Evolutionary conservation across 2,113 vertebrate species (phyloP).

Genomic region (Rissa tridactyla): DNA sequence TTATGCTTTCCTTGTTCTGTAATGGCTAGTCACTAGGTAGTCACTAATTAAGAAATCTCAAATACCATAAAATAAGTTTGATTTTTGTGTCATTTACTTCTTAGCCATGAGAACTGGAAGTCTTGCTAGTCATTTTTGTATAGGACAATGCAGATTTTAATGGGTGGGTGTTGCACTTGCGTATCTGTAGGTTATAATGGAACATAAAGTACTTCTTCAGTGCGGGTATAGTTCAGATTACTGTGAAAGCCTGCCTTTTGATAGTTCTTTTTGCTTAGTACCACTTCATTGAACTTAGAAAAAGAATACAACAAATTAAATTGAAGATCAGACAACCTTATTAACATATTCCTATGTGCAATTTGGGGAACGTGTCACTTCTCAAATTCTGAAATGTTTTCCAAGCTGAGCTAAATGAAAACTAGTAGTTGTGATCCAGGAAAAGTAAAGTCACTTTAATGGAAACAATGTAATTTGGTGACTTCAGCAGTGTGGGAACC

Average conservation of each 20-base stretch:
- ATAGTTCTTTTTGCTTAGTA: background rate
- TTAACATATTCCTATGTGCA: fast-evolving
- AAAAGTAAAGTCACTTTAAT: background rate
- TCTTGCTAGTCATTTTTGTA: background rate
- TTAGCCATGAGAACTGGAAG: background rate
- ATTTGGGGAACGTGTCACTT: background rate
- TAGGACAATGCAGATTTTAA: background rate
- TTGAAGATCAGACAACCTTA: background rate
- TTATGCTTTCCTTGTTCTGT: background rate
- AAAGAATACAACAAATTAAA: background rate
- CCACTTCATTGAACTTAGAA: background rate
- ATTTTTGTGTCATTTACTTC: background rate
- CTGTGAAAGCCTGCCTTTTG: background rate
- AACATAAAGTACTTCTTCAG: background rate
- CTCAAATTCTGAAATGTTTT: background rate
- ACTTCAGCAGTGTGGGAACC: background rate
- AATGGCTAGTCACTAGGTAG: background rate
- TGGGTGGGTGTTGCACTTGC: background rate
- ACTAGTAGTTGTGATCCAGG: background rate
- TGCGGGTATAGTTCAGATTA: background rate
- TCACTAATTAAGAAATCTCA: background rate
- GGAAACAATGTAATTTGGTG: background rate
- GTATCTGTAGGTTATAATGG: background rate
- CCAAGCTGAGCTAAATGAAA: background rate
- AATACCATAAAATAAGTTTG: background rate